Evolutionary conservation across 30 jellyfish, hydroid and myxozoan genomes (phyloP).

Genomic region (Hydractinia symbiolongicarpus): DNA sequence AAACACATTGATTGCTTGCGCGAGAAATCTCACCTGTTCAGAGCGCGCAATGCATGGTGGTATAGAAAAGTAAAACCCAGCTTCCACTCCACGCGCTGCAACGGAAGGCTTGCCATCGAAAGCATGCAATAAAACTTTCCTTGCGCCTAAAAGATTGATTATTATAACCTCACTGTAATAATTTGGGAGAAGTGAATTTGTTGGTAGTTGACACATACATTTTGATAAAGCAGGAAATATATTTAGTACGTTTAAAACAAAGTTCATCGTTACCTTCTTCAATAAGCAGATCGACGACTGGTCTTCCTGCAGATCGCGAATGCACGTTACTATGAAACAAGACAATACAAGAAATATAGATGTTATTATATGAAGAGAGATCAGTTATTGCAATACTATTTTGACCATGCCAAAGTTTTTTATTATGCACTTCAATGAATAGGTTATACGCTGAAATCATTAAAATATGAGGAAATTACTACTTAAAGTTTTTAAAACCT

Average conservation of each 20-base stretch:
- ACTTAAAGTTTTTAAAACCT: no score
- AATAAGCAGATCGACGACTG: slow-evolving; percentile 73
- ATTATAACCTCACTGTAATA: no score
- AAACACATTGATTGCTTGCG: no score
- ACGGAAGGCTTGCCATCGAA: slow-evolving; percentile 93
- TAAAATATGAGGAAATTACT: no score
- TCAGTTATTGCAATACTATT: no score
- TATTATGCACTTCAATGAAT: no score
- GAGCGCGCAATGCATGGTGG: slow-evolving; percentile 93
- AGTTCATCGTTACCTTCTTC: slow-evolving; percentile 58
- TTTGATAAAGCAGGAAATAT: background rate
- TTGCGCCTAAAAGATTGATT: slow-evolving; percentile 56
- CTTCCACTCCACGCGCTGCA: slow-evolving; percentile 93
- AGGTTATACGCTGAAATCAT: no score
- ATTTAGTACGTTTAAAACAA: background rate
- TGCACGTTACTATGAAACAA: slow-evolving; percentile 68
- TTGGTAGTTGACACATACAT: background rate
- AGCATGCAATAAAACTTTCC: slow-evolving; percentile 86
- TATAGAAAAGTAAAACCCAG: slow-evolving; percentile 91
- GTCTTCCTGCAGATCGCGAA: slow-evolving; percentile 98
- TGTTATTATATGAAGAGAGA: no score
- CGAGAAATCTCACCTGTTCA: slow-evolving; percentile 68
- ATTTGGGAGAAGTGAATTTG: no score
- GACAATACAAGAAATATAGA: background rate
- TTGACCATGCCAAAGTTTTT: no score